These are phyloP conservation scores for Pyrochroa serraticornis DNA, from an alignment of 2,888 invertebrate genomes.

Conservation along the genomic window DNA sequence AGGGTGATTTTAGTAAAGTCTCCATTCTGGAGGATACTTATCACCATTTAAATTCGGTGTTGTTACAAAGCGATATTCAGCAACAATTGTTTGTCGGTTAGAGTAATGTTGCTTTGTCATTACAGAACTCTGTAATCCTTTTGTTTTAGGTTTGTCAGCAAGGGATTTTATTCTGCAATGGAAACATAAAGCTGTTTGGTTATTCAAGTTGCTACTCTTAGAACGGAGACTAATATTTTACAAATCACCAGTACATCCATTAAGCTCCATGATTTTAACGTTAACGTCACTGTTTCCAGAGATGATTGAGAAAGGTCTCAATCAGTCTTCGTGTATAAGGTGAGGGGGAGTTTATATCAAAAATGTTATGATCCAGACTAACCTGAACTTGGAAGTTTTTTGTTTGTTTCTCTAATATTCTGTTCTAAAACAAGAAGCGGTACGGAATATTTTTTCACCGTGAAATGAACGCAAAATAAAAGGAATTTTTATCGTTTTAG, in stretches of 20 bases:
- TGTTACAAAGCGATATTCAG: constrained; percentile 65
- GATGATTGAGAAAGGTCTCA: constrained; percentile 83
- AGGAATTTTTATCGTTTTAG: no score
- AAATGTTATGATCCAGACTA: no score
- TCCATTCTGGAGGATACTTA: constrained; percentile 89
- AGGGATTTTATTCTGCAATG: constrained; percentile 82
- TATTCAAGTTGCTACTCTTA: constrained; percentile 91
- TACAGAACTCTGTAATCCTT: no score
- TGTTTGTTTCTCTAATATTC: no score
- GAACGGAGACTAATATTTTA: constrained; percentile 90
- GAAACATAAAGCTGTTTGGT: constrained; percentile 87
- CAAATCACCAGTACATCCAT: constrained; percentile 88
- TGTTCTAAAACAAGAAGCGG: no score
- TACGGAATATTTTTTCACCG: no score
- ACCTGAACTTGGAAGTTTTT: no score
- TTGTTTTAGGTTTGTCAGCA: constrained; percentile 76
- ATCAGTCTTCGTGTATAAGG: constrained; percentile 82
- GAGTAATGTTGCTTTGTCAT: no score
- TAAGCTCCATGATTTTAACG: constrained; percentile 86
- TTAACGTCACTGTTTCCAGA: constrained; percentile 90
- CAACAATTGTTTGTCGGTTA: constrained; percentile 73
- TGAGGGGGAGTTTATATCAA: no score
- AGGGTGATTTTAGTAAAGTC: constrained; percentile 90
- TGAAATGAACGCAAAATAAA: no score
- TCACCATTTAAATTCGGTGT: constrained; percentile 87